These are phyloP conservation scores for Tiaroga cobitis DNA, from an alignment of 2,797 vertebrate genomes.

Conservation along the genomic window DNA sequence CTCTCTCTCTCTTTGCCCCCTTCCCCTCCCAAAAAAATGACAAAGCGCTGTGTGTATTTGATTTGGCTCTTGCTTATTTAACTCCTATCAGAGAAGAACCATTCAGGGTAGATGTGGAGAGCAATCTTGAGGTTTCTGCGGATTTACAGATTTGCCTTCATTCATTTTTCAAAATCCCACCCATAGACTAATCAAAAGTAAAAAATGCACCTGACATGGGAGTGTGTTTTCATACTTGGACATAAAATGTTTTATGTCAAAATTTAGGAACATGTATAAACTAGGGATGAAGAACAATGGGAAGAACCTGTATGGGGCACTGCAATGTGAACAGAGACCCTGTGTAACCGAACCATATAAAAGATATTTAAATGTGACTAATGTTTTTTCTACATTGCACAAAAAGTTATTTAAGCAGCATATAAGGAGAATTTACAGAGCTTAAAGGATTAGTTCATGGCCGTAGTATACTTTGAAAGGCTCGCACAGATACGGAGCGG, in stretches of 20 bases:
- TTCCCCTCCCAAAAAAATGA: constrained; percentile 59
- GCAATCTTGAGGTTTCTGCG: constrained; percentile 63
- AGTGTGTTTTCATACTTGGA: neutral
- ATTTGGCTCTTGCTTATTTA: constrained; percentile 70
- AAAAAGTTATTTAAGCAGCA: neutral
- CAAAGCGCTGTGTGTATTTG: constrained; percentile 68
- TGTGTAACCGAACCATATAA: neutral
- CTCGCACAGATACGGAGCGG: no score
- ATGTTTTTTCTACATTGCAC: neutral
- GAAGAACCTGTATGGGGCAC: neutral
- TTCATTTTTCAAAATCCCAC: constrained; percentile 65
- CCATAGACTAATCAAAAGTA: constrained; percentile 35
- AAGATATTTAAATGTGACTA: neutral
- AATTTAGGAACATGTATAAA: neutral
- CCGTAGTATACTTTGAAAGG: no score
- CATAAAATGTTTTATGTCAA: neutral
- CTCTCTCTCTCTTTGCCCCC: constrained; percentile 66
- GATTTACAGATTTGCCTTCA: constrained; percentile 74
- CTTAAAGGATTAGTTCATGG: neutral
- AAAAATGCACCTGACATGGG: constrained; percentile 9
- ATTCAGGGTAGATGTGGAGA: constrained; percentile 66
- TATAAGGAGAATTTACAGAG: neutral
- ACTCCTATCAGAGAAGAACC: constrained; percentile 63
- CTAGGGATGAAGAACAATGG: neutral
- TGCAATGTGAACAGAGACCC: no score